Base-by-base conservation (phyloP, 2,113 vertebrate species). In the Chitala chitala region DNA sequence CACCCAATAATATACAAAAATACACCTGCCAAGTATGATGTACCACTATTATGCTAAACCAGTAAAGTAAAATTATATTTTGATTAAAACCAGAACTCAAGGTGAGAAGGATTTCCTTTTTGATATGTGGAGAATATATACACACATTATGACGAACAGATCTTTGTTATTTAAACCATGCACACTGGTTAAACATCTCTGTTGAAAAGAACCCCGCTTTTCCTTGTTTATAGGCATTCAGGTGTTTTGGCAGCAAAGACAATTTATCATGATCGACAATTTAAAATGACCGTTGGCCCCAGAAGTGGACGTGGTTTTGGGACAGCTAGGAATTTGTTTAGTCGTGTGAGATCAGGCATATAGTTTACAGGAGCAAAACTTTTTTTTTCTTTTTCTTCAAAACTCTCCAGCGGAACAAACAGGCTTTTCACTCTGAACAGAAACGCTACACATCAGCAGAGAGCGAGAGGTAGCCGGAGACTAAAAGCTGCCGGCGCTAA, bases 371-470 rank as follows among this genome's bases (percentile, higher is more conserved):
- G 81, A 77, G 81, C 56, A 77, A 73, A 71, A 40, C 76, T 76
- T 68, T 81, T 76, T 79, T 85, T 89, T 68, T 81, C 77, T 79
- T 85, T 89, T 90, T 91, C 87, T 87, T 80, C 85, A 71, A 79
- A 89, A 86, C 87, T 89, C 89, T 84, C 78, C 76, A 89, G 88
- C 86, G 86, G 85, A 82, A 89, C 86, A 87, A 91, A 89, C 85
- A 85, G 88, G 90, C 84, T 90, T 89, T 89, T 78, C 85, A 84
- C 78, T 75, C 75, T 88, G 87, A 90, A 90, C 86, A 79, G 85
- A 90, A 89, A 88, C 74, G 74, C 85, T 78, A 83, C 78, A 79
- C 88, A 88, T 91, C 89, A 91, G 90, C 89, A 89, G 79, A 86
- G 36, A 58, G 51, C 10, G 64, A 26, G 3, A 13, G 64, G 26